Evolutionary conservation across 2,888 invertebrate species (phyloP), one percentile per base, ranked within the genome.

Genomic region (Habroteleia sp.): DNA sequence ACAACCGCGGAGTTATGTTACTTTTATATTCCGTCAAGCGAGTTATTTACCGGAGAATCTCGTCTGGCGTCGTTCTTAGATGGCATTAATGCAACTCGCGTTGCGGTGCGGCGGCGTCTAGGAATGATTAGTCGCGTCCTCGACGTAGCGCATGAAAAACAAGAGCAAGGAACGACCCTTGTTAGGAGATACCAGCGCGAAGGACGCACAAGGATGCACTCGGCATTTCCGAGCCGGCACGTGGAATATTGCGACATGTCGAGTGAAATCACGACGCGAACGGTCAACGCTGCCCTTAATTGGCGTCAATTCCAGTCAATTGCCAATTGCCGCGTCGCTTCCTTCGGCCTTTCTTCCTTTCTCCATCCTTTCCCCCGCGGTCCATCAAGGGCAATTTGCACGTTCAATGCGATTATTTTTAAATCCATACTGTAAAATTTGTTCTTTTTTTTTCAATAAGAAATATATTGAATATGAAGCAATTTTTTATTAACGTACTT

Each of bases 231-330:
- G 56, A 56, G 27, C 2, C 44, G 52, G 44, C 65, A 66, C 65
- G 74, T 77, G 46, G 65, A 76, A 77, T 65, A 25, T 52, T 50
- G 73, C 73, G 63, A 20, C 71, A 58, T 20, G 33, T 13, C 50
- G 77, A 79, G 79, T 73, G 75, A 81, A 86, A 86, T 86, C 86
- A 85, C 85, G 79, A 79, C 79, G 62, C 37, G 44, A 14, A 63
- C 63, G 66, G 63, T 69, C 60, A 74, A 74, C 79, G 63, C 75
- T 81, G 81, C 74, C 81, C 83, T 81, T 84, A 87, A 87, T 87
- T 87, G 84, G 73, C 79, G 81, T 71, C 83, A 87, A 87, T 87
- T 87, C 78, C 77, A 76, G 74, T 68, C 86, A 86, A 87, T 87
- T 86, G 82, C 50, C 79, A 76, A 48, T 73, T 56, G 65, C 13